These are phyloP conservation scores for Heliornis fulica DNA, from an alignment of 2,113 vertebrate species.

Conservation along the genomic window DNA sequence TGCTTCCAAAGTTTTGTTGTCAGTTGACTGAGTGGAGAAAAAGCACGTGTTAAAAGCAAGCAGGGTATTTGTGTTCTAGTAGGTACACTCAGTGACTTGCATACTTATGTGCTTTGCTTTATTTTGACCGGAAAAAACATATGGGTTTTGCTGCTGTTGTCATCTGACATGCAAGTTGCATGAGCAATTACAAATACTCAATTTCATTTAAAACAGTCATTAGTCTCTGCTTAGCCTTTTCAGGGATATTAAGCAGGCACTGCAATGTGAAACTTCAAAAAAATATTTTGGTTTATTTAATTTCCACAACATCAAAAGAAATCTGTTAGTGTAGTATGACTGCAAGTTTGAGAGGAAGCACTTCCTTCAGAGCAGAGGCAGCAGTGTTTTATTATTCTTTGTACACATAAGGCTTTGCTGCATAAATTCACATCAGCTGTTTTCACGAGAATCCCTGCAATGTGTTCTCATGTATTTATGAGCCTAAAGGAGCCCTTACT, in stretches of 20 bases:
- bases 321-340: background rate
- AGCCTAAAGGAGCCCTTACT: background rate
- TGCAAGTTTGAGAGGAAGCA: background rate
- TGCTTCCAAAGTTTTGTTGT: background rate
- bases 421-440: slow-evolving; percentile 4
- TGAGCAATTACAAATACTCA: background rate
- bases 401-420: background rate
- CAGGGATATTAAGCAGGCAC: background rate
- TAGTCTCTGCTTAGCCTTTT: background rate
- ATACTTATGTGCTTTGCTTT: background rate
- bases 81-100: background rate
- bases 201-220: background rate
- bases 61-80: background rate
- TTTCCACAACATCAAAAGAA: background rate
- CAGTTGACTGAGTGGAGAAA: background rate
- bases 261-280: background rate
- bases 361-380: background rate
- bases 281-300: background rate
- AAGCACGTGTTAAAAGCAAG: background rate
- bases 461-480: background rate
- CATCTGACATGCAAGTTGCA: background rate
- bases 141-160: background rate
- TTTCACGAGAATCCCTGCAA: background rate
- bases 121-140: background rate
- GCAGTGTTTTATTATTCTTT: background rate